These are phyloP conservation scores for Drosophila ustulata DNA, from an alignment of 2,888 invertebrate genomes.

Conservation along the genomic window DNA sequence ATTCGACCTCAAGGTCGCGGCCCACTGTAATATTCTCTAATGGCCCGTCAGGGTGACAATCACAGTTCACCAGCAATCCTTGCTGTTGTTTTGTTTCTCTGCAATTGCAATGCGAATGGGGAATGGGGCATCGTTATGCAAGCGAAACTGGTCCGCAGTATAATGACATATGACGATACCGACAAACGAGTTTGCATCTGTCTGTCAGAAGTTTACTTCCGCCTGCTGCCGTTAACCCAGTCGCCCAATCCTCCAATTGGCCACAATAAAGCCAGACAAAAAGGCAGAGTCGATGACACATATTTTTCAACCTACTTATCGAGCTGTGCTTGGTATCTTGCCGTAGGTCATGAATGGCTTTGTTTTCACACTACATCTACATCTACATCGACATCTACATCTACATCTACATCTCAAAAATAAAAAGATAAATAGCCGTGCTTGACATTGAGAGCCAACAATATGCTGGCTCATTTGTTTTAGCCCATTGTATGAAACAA, in stretches of 20 bases:
- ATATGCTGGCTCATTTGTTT: constrained; percentile 55
- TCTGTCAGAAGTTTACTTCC: constrained; percentile 54
- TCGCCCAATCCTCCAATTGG: too few species aligned
- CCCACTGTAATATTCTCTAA: constrained; percentile 50
- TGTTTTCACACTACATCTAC: constrained; percentile 32
- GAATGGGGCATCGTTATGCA: constrained; percentile 45
- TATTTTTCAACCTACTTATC: constrained; percentile 32
- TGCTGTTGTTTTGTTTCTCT: not conserved
- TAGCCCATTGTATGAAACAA: constrained; percentile 50
- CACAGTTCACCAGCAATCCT: constrained; percentile 17
- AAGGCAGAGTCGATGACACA: constrained; percentile 36
- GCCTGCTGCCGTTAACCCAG: constrained; percentile 23
- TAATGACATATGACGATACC: constrained; percentile 30
- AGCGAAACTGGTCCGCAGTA: constrained; percentile 49
- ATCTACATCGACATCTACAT: not conserved
- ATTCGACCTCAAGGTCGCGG: constrained; percentile 49
- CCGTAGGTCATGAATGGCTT: constrained; percentile 69
- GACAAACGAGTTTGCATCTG: constrained; percentile 43
- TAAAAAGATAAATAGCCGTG: constrained; percentile 52
- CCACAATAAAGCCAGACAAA: not conserved
- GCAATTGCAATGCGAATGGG: not conserved
- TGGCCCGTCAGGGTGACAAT: constrained; percentile 26
- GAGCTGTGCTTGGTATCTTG: constrained; percentile 44
- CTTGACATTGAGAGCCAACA: constrained; percentile 77
- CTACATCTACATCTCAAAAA: not conserved